Conservation (phyloP, 2,113 vertebrate genomes). For the Pedionomus torquatus region DNA sequence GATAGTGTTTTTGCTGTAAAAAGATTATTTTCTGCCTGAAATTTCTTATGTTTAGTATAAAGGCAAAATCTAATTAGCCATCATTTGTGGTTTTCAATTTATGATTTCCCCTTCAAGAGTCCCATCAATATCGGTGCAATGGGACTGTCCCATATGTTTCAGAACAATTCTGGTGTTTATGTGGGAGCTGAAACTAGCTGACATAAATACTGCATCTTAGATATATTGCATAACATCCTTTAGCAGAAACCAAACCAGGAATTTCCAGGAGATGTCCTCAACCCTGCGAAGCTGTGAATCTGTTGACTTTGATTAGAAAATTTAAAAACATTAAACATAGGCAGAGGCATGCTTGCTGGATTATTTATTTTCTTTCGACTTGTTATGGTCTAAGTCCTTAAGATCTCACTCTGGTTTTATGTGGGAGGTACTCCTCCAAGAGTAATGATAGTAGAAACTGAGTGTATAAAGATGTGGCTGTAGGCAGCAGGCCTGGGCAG, state of each 20-base stretch:
- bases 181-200: not conserved
- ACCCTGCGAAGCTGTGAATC: not conserved
- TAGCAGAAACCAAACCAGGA: not conserved
- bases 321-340: not conserved
- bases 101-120: not conserved
- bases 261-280: not conserved
- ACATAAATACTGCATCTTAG: not conserved
- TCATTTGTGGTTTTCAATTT: not conserved
- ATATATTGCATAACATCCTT: not conserved
- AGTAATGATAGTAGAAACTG: not conserved
- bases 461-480: not conserved
- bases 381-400: not conserved
- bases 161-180: not conserved
- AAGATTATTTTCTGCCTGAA: not conserved
- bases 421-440: not conserved
- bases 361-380: not conserved
- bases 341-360: not conserved
- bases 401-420: not conserved
- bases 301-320: not conserved
- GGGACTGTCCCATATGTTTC: not conserved
- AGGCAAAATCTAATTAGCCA: slow-evolving; percentile 11
- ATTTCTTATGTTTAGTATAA: not conserved
- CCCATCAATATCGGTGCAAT: not conserved
- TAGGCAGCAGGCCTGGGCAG: not conserved
- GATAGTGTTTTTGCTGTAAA: not conserved